phyloP scores from a whole-genome alignment of 2,113 vertebrate genomes.

The Microtus oregoni region DNA sequence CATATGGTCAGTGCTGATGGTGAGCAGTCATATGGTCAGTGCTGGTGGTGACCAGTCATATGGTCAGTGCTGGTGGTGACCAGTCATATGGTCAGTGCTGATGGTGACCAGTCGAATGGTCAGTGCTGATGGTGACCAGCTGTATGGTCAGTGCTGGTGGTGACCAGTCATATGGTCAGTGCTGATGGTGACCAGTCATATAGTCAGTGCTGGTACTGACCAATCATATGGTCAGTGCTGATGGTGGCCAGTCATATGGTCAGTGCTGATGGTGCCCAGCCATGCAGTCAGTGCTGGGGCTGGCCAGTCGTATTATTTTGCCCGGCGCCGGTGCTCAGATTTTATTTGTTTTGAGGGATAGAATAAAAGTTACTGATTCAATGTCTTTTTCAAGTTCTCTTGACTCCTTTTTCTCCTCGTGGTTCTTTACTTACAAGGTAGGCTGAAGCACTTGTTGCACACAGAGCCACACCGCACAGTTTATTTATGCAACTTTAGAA shows the following conservation, averaged over 20 bases:
- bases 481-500: background rate
- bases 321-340: background rate
- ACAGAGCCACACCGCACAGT: background rate
- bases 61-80: background rate
- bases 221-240: background rate
- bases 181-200: too few species aligned
- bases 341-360: slow-evolving; percentile 10
- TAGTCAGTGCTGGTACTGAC: background rate
- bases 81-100: background rate
- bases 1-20: background rate
- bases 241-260: background rate
- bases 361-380: background rate
- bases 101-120: background rate
- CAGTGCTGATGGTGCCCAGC: background rate
- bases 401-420: background rate
- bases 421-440: background rate
- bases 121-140: background rate
- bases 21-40: background rate
- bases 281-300: background rate
- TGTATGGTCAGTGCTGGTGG: background rate
- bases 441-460: background rate
- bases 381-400: background rate
- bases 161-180: background rate
- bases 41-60: background rate
- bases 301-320: too few species aligned